Evolutionary conservation across 1,140 invertebrate genomes (phyloP).

Genomic region (Zophobas atratus): DNA sequence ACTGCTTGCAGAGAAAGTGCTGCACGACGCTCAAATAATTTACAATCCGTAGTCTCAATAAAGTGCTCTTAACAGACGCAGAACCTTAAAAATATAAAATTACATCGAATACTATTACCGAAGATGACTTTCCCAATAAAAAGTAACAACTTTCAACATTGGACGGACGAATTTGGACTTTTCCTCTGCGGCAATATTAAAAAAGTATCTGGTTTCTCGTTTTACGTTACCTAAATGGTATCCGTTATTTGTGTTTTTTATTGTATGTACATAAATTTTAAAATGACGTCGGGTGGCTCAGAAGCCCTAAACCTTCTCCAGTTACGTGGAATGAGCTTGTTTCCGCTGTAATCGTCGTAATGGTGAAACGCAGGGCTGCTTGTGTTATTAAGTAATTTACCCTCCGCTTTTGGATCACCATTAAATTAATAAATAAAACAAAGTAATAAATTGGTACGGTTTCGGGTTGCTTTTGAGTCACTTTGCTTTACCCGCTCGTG

Average conservation of each 20-base stretch:
- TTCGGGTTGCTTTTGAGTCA: neutral
- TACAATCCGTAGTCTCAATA: too few relatives aligned
- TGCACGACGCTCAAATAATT: too few relatives aligned
- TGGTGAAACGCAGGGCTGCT: neutral
- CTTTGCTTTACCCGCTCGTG: neutral
- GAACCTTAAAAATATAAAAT: too few relatives aligned
- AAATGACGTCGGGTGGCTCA: conserved; percentile 1
- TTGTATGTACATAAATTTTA: conserved; percentile 15
- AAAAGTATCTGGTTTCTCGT: conserved; percentile 1
- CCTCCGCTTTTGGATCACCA: conserved; percentile 19
- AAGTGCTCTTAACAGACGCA: too few relatives aligned
- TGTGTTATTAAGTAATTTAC: conserved; percentile 16
- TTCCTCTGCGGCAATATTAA: neutral
- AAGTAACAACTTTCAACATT: too few relatives aligned
- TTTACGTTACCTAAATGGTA: conserved; percentile 3
- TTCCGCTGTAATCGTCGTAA: conserved; percentile 3
- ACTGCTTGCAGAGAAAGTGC: too few relatives aligned
- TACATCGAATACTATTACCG: too few relatives aligned
- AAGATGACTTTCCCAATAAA: too few relatives aligned
- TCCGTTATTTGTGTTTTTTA: conserved; percentile 5
- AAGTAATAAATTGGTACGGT: conserved; percentile 24
- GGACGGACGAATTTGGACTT: too few relatives aligned
- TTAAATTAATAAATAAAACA: conserved; percentile 19
- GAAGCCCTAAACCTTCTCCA: conserved; percentile 13
- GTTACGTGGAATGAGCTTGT: neutral